A percentile compares a stretch with the other conserved stretches of the same genome.
These are phyloP conservation scores for Deroplatys truncata DNA, from an alignment of 2,888 invertebrate genomes.

Conservation along the genomic window DNA sequence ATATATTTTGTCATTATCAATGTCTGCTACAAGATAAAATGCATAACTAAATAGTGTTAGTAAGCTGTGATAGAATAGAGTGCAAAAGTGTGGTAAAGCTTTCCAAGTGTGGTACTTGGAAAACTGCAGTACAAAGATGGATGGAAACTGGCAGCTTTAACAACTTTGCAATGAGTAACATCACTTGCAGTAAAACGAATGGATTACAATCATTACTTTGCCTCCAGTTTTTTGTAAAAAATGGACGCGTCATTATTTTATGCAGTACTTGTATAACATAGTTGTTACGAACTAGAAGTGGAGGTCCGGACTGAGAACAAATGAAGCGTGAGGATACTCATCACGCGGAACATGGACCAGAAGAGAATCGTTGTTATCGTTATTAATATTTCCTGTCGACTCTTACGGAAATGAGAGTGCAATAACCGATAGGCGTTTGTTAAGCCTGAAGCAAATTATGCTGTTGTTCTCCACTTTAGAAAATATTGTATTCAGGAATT, in stretches of 20 bases:
- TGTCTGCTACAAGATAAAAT: no score
- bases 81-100: no score
- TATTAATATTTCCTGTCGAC: neutral
- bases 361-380: neutral
- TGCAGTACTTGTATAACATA: neutral
- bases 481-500: no score
- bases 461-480: no score
- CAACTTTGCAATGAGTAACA: no score
- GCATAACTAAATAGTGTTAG: no score
- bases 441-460: no score
- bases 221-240: neutral
- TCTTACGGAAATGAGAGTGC: neutral
- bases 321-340: neutral
- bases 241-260: neutral
- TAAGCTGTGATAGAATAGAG: no score
- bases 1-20: no score
- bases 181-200: neutral
- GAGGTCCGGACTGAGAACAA: neutral
- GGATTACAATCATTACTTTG: neutral
- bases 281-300: neutral
- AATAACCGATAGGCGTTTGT: neutral
- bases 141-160: no score
- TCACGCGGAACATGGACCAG: neutral
- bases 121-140: no score
- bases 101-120: no score